Evolutionary conservation across 2,113 vertebrate species (phyloP).

Genomic region (Nothoprocta pentlandii): DNA sequence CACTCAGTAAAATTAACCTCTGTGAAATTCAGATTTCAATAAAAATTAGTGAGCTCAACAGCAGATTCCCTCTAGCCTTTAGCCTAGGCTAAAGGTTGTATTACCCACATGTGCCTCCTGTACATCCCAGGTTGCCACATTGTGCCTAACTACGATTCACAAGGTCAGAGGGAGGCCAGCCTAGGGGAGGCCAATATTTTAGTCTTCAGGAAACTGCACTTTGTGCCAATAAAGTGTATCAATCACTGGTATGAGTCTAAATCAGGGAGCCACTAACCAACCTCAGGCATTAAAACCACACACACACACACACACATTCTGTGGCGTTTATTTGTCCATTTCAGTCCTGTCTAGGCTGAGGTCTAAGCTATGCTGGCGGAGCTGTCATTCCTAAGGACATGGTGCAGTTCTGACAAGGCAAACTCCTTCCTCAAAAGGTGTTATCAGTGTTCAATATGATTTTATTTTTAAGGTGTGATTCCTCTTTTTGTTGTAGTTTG

Average conservation of each 20-base stretch:
- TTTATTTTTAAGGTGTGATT: background rate
- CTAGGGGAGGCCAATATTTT: rapidly evolving
- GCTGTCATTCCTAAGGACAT: background rate
- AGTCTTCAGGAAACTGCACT: rapidly evolving
- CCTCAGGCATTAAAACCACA: background rate
- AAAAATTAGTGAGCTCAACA: background rate
- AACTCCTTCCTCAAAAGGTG: background rate
- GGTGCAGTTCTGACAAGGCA: background rate
- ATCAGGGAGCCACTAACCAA: background rate
- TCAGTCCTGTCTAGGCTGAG: background rate
- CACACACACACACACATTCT: background rate
- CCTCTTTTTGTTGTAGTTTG: background rate
- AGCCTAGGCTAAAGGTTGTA: background rate
- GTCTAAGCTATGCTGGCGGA: background rate
- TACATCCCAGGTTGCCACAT: background rate
- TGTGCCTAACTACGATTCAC: rapidly evolving
- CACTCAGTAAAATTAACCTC: background rate
- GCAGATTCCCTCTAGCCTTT: background rate
- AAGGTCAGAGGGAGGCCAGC: background rate
- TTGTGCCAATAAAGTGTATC: background rate
- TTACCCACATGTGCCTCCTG: background rate
- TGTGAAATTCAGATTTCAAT: background rate
- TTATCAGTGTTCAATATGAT: background rate
- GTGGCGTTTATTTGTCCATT: background rate
- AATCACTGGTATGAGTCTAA: background rate